Evolutionary conservation across 92 coral and sea anemone genomes (phyloP), one percentile per base, ranked within the genome.

Genomic region (Epizoanthus rinbou): DNA sequence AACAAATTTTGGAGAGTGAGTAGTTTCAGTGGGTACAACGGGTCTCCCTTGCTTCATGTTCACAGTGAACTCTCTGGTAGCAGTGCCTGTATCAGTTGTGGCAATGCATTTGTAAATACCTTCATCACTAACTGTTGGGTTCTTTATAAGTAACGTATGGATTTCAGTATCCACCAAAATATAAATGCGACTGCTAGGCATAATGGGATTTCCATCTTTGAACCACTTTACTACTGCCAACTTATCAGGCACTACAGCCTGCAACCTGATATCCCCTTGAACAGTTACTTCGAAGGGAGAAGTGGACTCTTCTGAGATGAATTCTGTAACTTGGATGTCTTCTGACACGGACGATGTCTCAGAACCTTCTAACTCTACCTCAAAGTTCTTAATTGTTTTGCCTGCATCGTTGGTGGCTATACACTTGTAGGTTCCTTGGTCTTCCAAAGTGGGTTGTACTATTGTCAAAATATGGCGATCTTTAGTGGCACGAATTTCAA

Each of bases 391-490:
- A 66, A 89, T 81, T 25, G 90, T 88, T 66, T 85, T 81, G 13
- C 96, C 96, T 13, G 87, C 93, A 14, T 80, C 91, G 62, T 90
- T 92, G 6, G 89, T 73, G 17, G 96, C 96, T 14, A 92, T 86
- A 45, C 96, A 92, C 52, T 75, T 90, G 84, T 92, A 92, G 11
- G 82, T 83, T 43, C 96, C 96, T 17, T 86, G 87, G 68, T 92
- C 93, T 13, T 90, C 88, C 23, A 86, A 75, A 43, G 80, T 85
- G 37, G 83, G 83, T 65, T 84, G 84, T 35, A 73, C 59, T 57
- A 92, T 84, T 47, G 79, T 88, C 22, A 92, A 72, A 3, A 89
- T 70, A 75, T 91, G 80, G 64, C 85, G 84, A 13, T 88, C 93
- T 8, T 85, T 75, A 16, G 79, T 87, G 52, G 59, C 54, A 28